These are phyloP conservation scores for Coilia nasus DNA, from an alignment of 2,797 vertebrate genomes.

Conservation along the genomic window DNA sequence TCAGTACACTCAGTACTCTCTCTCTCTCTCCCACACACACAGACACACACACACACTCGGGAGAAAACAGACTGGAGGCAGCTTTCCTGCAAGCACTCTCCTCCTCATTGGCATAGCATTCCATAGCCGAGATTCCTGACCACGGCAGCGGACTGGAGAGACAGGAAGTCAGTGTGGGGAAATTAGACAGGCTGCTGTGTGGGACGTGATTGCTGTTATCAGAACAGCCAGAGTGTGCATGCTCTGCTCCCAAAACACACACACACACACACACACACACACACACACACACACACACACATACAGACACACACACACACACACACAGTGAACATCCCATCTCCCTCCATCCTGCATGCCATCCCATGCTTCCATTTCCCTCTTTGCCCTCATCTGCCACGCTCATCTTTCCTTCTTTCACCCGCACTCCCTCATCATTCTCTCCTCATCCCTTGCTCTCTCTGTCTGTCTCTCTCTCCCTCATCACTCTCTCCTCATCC, in stretches of 20 bases:
- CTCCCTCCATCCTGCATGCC: background rate
- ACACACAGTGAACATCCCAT: background rate
- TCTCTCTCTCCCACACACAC: too few species aligned
- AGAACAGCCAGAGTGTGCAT: constrained; percentile 19
- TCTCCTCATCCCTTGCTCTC: background rate
- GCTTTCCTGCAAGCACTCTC: background rate
- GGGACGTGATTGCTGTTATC: constrained; percentile 13
- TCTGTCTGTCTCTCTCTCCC: constrained; percentile 11
- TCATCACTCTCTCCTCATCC: constrained; percentile 25
- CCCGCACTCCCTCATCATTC: constrained; percentile 33
- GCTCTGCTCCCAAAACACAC: constrained; percentile 25
- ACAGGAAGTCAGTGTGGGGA: constrained; percentile 16
- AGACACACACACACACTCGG: too few species aligned
- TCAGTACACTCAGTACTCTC: too few species aligned
- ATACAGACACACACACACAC: background rate
- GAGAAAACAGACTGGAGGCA: background rate
- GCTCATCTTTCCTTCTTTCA: background rate
- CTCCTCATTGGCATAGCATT: background rate
- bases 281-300: constrained; percentile 23
- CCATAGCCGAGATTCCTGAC: background rate
- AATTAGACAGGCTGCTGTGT: constrained; percentile 22
- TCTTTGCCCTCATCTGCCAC: constrained; percentile 41
- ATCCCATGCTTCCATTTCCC: constrained; percentile 12
- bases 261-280: constrained; percentile 31
- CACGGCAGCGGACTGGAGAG: background rate